Evolutionary conservation across 2,888 invertebrate species (phyloP).

Genomic region (Hylaea fasciaria): DNA sequence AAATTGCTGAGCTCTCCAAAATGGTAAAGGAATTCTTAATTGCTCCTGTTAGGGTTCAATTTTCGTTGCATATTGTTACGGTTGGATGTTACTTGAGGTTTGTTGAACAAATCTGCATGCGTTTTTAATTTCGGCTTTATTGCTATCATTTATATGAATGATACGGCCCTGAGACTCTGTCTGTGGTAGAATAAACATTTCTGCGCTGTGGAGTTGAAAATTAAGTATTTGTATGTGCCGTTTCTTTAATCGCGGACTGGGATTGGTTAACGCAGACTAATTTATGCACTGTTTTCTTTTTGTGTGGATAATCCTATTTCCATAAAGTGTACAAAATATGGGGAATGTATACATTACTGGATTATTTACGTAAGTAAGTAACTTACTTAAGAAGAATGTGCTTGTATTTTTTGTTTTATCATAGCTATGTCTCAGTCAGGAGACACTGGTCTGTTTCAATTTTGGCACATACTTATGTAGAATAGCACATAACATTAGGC

Average conservation of each 20-base stretch:
- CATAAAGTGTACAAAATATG: too few species aligned
- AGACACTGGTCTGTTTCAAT: too few species aligned
- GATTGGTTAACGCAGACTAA: constrained; percentile 1
- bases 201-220: constrained; percentile 6
- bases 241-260: neutral
- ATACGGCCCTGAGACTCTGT: constrained; percentile 23
- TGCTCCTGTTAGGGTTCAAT: neutral
- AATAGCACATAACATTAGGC: too few species aligned
- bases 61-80: neutral
- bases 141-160: constrained; percentile 32
- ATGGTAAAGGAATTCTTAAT: neutral
- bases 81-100: neutral
- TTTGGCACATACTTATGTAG: too few species aligned
- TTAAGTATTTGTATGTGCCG: constrained; percentile 8
- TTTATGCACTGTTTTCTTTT: constrained; percentile 4
- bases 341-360: neutral
- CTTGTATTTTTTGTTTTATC: too few species aligned
- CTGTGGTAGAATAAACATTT: constrained; percentile 24
- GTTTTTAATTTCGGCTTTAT: constrained; percentile 38
- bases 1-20: neutral
- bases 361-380: too few species aligned
- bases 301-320: too few species aligned
- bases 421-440: too few species aligned
- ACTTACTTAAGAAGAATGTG: too few species aligned
- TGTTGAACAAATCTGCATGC: constrained; percentile 26